Evolutionary conservation across 2,797 vertebrate species (phyloP).

Genomic region (Sciaenops ocellatus): DNA sequence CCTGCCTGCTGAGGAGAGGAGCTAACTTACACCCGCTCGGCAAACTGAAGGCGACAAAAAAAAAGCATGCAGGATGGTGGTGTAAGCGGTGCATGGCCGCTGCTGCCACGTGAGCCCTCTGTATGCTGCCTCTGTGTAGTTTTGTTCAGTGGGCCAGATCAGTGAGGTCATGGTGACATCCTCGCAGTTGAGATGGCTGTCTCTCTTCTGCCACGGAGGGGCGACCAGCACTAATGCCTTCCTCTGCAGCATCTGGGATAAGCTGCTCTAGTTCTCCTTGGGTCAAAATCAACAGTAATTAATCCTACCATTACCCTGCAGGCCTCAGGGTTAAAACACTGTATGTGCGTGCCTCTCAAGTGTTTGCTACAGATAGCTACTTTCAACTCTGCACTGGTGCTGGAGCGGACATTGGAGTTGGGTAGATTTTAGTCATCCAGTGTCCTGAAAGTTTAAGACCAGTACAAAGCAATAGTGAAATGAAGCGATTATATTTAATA

Average conservation of each 20-base stretch:
- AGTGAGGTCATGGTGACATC: conserved; percentile 64
- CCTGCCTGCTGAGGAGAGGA: conserved; percentile 64
- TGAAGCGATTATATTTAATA: background rate
- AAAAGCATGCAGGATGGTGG: background rate
- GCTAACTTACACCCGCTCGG: conserved; percentile 33
- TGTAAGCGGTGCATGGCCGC: conserved; percentile 12
- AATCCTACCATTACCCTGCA: conserved; percentile 78
- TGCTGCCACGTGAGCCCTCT: conserved; percentile 44
- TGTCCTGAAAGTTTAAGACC: conserved; percentile 43
- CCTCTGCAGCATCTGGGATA: conserved; percentile 81
- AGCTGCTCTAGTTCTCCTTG: conserved; percentile 83
- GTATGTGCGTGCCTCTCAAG: conserved; percentile 54
- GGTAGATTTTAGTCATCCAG: conserved; percentile 50
- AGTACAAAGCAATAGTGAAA: background rate
- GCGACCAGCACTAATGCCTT: conserved; percentile 69
- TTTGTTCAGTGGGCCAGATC: conserved; percentile 52
- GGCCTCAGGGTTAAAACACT: conserved; percentile 64
- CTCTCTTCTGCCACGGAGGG: conserved; percentile 55
- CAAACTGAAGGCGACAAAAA: conserved; percentile 22
- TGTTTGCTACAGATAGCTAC: conserved; percentile 35
- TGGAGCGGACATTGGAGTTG: conserved; percentile 50
- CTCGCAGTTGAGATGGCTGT: conserved; percentile 54
- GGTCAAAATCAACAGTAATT: conserved; percentile 85
- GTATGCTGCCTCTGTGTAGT: conserved; percentile 28
- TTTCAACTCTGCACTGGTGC: conserved; percentile 44